phyloP scores from a whole-genome alignment of 2,113 vertebrate genomes.

The Podarcis muralis region DNA sequence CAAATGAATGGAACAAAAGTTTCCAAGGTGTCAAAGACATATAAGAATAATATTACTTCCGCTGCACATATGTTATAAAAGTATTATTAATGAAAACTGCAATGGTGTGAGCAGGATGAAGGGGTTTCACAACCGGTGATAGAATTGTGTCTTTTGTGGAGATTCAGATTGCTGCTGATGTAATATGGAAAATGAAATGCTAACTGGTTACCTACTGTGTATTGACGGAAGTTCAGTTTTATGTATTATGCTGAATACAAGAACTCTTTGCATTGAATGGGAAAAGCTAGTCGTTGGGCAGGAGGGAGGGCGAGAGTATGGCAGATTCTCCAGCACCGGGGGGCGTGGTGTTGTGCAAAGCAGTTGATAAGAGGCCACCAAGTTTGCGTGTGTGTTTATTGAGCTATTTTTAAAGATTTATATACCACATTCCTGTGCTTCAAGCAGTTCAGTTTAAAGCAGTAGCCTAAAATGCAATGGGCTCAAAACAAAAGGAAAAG shows the following conservation, averaged over 20 bases:
- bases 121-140: background rate
- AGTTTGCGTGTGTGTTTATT: background rate
- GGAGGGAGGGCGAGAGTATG: no score
- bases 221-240: background rate
- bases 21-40: no score
- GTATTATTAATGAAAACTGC: background rate
- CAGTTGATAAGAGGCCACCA: background rate
- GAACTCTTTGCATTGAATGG: background rate
- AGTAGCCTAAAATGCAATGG: background rate
- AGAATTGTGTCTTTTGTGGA: background rate
- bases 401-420: no score
- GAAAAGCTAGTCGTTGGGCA: background rate
- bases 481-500: background rate
- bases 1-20: background rate
- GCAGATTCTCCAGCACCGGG: no score
- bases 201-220: background rate
- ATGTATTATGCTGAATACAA: background rate
- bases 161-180: background rate
- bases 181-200: constrained; percentile 12
- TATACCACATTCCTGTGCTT: background rate
- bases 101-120: background rate
- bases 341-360: no score
- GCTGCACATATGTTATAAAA: fast-evolving
- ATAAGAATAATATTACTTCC: background rate
- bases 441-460: no score